Percentiles rank a stretch among this genome's conserved stretches.
phyloP scores from a whole-genome alignment of 2,797 vertebrate genomes.

The Manis pentadactyla region DNA sequence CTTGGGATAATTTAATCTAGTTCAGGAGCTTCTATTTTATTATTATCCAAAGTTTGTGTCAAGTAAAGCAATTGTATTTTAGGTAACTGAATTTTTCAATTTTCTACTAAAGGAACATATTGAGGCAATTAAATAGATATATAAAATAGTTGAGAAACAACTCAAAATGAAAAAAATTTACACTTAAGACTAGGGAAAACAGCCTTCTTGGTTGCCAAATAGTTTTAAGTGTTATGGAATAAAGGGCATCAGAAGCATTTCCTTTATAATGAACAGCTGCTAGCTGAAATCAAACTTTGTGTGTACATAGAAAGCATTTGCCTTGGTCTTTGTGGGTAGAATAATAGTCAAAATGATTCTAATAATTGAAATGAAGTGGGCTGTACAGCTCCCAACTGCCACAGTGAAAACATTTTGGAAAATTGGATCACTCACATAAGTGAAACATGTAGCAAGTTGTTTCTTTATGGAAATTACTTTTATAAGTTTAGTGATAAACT shows the following conservation, averaged over 20 bases:
- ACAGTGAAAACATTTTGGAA: conserved; percentile 51
- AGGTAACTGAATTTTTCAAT: conserved; percentile 36
- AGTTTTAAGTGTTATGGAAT: conserved; percentile 35
- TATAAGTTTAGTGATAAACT: not conserved
- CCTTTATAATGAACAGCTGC: conserved; percentile 58
- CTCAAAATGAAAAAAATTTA: not conserved
- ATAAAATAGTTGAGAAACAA: conserved; percentile 56
- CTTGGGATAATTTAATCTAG: not conserved
- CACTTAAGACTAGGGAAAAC: conserved; percentile 20
- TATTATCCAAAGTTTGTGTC: conserved; percentile 12
- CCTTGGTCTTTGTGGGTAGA: conserved; percentile 44
- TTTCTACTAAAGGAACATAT: conserved; percentile 53
- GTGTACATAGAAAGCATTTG: conserved; percentile 54
- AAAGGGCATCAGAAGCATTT: not conserved
- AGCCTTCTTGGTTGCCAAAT: conserved; percentile 31
- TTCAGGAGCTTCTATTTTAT: conserved; percentile 7
- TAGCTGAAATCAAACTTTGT: conserved; percentile 25
- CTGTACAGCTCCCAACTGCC: conserved; percentile 15
- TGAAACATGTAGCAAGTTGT: conserved; percentile 25
- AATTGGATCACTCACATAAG: conserved; percentile 20
- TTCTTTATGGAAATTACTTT: conserved; percentile 15
- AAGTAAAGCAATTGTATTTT: conserved; percentile 38
- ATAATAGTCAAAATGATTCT: conserved; percentile 61
- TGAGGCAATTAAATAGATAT: conserved; percentile 54
- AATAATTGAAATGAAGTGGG: conserved; percentile 75